Base-by-base conservation (phyloP, 2,888 invertebrate genomes). In the Invenusta paracnida region DNA sequence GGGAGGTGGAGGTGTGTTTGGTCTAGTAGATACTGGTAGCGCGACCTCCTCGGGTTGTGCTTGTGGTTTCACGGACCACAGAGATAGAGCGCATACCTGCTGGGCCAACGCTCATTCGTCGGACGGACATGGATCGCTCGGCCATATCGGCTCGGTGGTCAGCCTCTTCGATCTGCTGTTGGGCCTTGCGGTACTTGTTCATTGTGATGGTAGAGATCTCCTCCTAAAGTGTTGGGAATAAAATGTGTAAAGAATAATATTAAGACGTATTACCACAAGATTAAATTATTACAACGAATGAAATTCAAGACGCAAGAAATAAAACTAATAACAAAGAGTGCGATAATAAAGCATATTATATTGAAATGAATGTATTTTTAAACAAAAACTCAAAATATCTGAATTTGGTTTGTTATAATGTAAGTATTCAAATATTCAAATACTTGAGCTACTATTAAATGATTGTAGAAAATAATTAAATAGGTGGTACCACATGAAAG, bases 181-280 rank as follows among this genome's bases (percentile, higher is more conserved):
- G 90, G 81, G 90, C 91, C 88, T 91, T 91, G 88, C 91, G 89
- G 89, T 91, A 91, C 88, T 91, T 91, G 89, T 91, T 91, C 91
- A 91, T 90, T 48, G 91, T 91, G 87, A 91, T 90, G 85, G 89
- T 90, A 86, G 90, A 90, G 30, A 91, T 91, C 85, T 91, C 91
- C 88, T 91, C 91, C 91, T 91, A 89, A 31, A 89, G 88, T 23
- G 48, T 25, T 2, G 27, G 27, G 23, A 79, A 29, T 28, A 29
- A 31, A 11, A 27, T 2, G 30, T 13, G n/a, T 82, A 28, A 25
- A 28, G 29, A 82, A 13, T 29, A 82, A 27, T 28, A 25, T 13
- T 82, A 82, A 11, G 48, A 48, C 17, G 48, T 17, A 48, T 11
- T 48, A n/a, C n/a, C n/a, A n/a, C n/a, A n/a, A n/a, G n/a, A n/a